These are phyloP conservation scores for Altica lythri DNA, from an alignment of 2,888 invertebrate genomes.

Conservation along the genomic window DNA sequence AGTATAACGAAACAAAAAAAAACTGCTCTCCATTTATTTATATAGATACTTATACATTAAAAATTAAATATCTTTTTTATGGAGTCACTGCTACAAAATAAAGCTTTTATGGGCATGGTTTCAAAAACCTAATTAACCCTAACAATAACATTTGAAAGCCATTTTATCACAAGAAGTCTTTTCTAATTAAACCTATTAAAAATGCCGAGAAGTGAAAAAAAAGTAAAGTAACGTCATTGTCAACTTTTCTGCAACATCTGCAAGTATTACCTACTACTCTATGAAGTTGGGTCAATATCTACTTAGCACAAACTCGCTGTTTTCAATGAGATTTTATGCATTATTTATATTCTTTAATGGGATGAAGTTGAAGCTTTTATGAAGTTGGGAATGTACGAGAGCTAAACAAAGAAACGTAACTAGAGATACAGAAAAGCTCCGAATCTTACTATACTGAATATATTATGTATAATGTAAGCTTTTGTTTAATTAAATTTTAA, in stretches of 20 bases:
- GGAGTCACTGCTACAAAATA: too few relatives aligned
- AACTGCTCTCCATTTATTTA: too few relatives aligned
- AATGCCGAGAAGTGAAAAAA: constrained; percentile 5
- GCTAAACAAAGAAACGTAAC: constrained; percentile 11
- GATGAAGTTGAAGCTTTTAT: constrained; percentile 18
- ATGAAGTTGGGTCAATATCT: constrained; percentile 21
- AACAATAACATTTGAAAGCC: constrained; percentile 1
- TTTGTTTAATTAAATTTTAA: too few relatives aligned
- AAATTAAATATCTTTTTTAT: too few relatives aligned
- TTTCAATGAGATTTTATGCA: constrained; percentile 26
- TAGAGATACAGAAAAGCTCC: too few relatives aligned
- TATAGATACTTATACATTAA: too few relatives aligned
- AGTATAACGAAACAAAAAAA: too few relatives aligned
- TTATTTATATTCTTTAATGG: constrained; percentile 27
- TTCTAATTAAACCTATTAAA: constrained; percentile 4
- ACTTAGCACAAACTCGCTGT: constrained; percentile 21
- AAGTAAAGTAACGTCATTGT: constrained; percentile 11
- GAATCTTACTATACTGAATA: too few relatives aligned
- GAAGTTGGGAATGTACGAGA: constrained; percentile 10
- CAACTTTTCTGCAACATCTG: constrained; percentile 14
- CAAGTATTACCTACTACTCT: constrained; percentile 4
- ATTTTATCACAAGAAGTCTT: too few relatives aligned
- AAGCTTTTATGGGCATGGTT: too few relatives aligned
- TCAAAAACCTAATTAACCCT: not conserved
- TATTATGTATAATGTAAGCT: too few relatives aligned